Evolutionary conservation across 1,140 invertebrate species (phyloP).

Genomic region (Ips nitidus): DNA sequence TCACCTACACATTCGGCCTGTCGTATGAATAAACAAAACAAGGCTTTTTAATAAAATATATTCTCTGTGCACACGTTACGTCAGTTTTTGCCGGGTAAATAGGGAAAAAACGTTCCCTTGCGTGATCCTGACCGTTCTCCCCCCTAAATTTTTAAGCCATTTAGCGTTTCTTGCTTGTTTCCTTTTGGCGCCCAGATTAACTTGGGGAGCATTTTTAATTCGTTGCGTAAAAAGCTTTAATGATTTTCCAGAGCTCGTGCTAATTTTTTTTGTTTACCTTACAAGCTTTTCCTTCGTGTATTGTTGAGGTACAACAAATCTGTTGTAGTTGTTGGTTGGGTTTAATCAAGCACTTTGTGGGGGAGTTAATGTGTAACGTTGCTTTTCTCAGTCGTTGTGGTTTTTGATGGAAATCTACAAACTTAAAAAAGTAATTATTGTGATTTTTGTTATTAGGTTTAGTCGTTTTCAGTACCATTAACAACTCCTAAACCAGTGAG

Average conservation of each 20-base stretch:
- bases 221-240: not conserved
- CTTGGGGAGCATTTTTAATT: not conserved
- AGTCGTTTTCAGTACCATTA: constrained; percentile 39
- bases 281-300: constrained; percentile 50
- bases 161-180: constrained; percentile 2
- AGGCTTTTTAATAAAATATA: constrained; percentile 19
- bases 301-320: constrained; percentile 49
- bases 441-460: not conserved
- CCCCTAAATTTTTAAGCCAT: constrained; percentile 20
- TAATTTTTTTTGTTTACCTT: constrained; percentile 38
- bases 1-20: not conserved
- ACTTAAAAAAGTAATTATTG: not conserved
- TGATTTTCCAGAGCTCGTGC: not conserved
- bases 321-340: constrained; percentile 29
- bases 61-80: constrained; percentile 6
- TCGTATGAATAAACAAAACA: constrained; percentile 17
- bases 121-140: constrained; percentile 7
- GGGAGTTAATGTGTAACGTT: constrained; percentile 43
- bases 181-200: constrained; percentile 9
- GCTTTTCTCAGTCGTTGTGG: constrained; percentile 46
- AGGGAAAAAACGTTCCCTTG: constrained; percentile 19
- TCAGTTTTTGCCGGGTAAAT: constrained; percentile 15
- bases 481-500: constrained; percentile 50
- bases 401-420: constrained; percentile 47
- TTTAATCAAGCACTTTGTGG: constrained; percentile 44